phyloP scores from a whole-genome alignment of 2,113 vertebrate species.

The Coregonus clupeaformis region DNA sequence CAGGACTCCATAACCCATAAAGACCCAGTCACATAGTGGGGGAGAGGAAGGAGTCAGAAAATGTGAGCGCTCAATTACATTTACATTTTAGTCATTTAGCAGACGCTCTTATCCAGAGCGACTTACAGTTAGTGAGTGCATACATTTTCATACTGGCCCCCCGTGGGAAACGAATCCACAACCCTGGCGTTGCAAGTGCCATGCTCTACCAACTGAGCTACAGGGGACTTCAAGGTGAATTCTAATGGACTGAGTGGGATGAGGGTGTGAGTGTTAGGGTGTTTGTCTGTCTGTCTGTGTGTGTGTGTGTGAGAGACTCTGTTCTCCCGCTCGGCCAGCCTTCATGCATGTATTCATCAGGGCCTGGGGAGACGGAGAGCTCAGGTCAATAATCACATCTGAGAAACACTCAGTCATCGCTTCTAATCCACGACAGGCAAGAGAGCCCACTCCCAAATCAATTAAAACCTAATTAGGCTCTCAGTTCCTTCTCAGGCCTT shows the following conservation, averaged over 20 bases:
- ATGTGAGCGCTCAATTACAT: no score
- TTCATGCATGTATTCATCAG: constrained; percentile 72
- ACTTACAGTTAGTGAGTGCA: no score
- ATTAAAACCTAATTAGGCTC: constrained; percentile 80
- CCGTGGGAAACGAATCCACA: no score
- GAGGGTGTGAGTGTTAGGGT: not conserved
- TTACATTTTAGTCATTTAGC: no score
- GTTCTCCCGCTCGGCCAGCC: constrained; percentile 51
- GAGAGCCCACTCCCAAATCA: constrained; percentile 76
- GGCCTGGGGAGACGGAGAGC: constrained; percentile 67
- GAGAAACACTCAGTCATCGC: constrained; percentile 72
- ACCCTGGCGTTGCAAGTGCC: no score
- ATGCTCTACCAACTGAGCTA: no score
- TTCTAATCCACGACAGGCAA: constrained; percentile 72
- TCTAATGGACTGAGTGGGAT: constrained; percentile 39
- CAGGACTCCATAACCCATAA: constrained; percentile 15
- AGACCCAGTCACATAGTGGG: constrained; percentile 28
- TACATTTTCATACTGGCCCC: no score
- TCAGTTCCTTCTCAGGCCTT: constrained; percentile 65
- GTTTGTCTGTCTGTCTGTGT: constrained; percentile 42
- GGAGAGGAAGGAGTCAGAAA: constrained; percentile 40
- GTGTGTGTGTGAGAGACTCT: constrained; percentile 47
- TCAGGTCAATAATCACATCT: constrained; percentile 77
- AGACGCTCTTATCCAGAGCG: no score
- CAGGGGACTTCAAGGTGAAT: constrained; percentile 36